Evolutionary conservation across 2,888 invertebrate species (phyloP).

Genomic region (Ochropacha duplaris): DNA sequence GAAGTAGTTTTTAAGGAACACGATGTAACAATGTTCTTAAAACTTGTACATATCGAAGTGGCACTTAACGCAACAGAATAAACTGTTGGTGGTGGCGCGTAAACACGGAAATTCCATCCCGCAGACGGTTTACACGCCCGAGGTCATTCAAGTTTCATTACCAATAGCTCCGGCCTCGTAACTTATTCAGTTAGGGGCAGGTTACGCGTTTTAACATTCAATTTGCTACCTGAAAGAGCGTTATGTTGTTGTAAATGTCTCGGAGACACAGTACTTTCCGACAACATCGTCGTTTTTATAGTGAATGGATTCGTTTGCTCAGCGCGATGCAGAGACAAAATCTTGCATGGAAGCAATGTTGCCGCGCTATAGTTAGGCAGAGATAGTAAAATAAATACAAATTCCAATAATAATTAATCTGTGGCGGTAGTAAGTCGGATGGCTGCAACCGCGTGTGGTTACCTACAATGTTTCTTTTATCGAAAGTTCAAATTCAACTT

Average conservation of each 20-base stretch:
- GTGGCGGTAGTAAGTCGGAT: too few species aligned
- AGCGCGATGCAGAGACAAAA: not conserved
- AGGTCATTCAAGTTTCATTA: constrained; percentile 79
- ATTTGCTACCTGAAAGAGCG: constrained; percentile 70
- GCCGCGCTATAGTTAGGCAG: too few species aligned
- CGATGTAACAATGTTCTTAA: not conserved
- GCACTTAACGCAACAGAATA: constrained; percentile 56
- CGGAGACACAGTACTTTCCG: not conserved
- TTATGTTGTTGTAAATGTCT: constrained; percentile 50
- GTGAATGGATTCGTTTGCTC: not conserved
- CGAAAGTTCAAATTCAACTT: too few species aligned
- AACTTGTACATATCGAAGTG: constrained; percentile 37
- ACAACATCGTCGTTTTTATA: not conserved
- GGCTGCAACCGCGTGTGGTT: too few species aligned
- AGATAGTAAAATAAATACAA: too few species aligned
- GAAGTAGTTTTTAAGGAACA: not conserved
- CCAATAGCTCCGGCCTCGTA: constrained; percentile 75
- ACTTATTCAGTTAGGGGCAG: constrained; percentile 78
- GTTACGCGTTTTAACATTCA: constrained; percentile 78
- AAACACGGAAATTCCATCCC: constrained; percentile 68
- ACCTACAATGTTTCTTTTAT: too few species aligned
- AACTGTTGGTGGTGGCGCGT: constrained; percentile 46
- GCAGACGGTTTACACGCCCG: constrained; percentile 59
- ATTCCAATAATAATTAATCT: too few species aligned
- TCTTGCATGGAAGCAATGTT: not conserved